These are phyloP conservation scores for Leptogaster cylindrica DNA, from an alignment of 2,888 invertebrate species.

Conservation along the genomic window DNA sequence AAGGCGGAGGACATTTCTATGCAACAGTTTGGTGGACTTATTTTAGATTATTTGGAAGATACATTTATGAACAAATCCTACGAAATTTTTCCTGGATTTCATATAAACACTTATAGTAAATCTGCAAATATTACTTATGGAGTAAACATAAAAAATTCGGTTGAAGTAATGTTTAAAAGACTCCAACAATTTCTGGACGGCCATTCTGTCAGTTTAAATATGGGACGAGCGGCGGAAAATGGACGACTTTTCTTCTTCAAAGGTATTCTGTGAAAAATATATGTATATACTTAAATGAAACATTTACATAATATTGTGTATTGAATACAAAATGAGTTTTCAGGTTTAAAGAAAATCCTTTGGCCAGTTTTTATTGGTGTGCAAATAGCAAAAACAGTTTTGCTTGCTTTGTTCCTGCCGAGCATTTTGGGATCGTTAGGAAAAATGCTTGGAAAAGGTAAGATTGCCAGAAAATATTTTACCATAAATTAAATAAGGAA, in stretches of 20 bases:
- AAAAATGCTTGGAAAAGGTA: slow-evolving; percentile 84
- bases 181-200: no score
- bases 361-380: slow-evolving; percentile 82
- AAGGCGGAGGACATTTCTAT: background rate
- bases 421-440: slow-evolving; percentile 83
- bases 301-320: no score
- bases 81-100: slow-evolving; percentile 68
- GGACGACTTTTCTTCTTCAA: slow-evolving; percentile 70
- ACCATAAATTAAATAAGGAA: background rate
- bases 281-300: background rate
- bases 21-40: slow-evolving; percentile 57
- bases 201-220: no score
- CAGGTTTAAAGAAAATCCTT: slow-evolving; percentile 82
- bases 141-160: slow-evolving; percentile 53
- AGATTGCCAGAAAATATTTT: slow-evolving; percentile 47
- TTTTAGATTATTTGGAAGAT: slow-evolving; percentile 67
- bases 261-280: slow-evolving; percentile 64
- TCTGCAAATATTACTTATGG: background rate
- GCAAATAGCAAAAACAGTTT: slow-evolving; percentile 81
- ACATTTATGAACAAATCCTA: slow-evolving; percentile 65
- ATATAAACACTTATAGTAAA: slow-evolving; percentile 57
- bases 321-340: no score
- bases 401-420: slow-evolving; percentile 84
- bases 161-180: slow-evolving; percentile 64
- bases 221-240: slow-evolving; percentile 66